Evolutionary conservation across 1,140 invertebrate genomes (phyloP), one percentile per base, ranked within the genome.

Genomic region (Diplogasteroides magnus): DNA sequence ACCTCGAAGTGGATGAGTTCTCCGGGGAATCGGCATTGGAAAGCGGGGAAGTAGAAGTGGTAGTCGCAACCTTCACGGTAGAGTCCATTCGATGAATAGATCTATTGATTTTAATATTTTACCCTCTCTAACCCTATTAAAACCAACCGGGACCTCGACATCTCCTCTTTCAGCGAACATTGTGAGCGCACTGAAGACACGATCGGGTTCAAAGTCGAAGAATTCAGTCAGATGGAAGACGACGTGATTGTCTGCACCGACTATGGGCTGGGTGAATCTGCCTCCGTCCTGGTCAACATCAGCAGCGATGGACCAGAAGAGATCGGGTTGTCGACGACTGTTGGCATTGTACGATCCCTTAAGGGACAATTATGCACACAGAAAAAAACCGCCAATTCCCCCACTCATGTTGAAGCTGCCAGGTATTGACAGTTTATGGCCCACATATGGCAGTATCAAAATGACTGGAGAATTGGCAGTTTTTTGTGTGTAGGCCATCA

Each of bases 41-140:
- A 76, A 26, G 70, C 55, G n/a, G 70, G 60, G 68, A 77, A 77
- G 60, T 70, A 76, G 63, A 77, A 71, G 26, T 77, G 56, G 63
- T 68, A 76, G 23, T 28, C 29, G 60, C 75, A 77, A 28, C 37
- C 71, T 29, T 76, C 74, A 57, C 75, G 62, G 67, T 67, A 77
- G 29, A 77, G 64, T 37, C 75, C 75, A 62, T 77, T 77, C 1
- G 71, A 64, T 23, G 72, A 70, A 23, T 71, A 76, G 31, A 76
- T 48, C 37, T 48, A 31, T n/a, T n/a, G n/a, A n/a, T n/a, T n/a
- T n/a, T n/a, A n/a, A n/a, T n/a, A n/a, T n/a, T n/a, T n/a, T n/a
- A n/a, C n/a, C n/a, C n/a, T n/a, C n/a, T n/a, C n/a, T n/a, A n/a
- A n/a, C n/a, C n/a, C n/a, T n/a, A n/a, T n/a, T n/a, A n/a, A n/a